Evolutionary conservation across 2,888 invertebrate genomes (phyloP), one percentile per base, ranked within the genome.

Genomic region (Orthonevra nobilis): DNA sequence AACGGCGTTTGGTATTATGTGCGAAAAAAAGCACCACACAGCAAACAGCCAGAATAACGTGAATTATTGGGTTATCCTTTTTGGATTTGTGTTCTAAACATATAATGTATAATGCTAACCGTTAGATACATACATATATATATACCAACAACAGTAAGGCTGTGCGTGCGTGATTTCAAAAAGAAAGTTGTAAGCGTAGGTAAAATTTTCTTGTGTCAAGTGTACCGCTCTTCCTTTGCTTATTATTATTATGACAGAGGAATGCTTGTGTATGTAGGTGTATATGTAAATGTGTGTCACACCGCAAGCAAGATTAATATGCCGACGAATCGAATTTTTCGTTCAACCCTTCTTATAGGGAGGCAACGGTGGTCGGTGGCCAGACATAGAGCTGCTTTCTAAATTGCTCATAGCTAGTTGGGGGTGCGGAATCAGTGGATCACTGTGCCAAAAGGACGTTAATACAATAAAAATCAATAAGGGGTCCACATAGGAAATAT

Each of bases 21-120:
- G 73, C 77, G 60, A 72, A 66, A 77, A 72, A 60, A 32, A 46
- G 36, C 5, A 32, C 32, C n/a, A 32, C n/a, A 10, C 10, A 32
- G 10, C n/a, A 23, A 68, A 70, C 48, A 52, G 40, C 12, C 19
- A 38, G 20, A 58, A 79, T 79, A 73, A 61, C 73, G 66, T 79
- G 66, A 79, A 50, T 79, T 79, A 79, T 79, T 79, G 34, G 73
- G 79, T 79, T 79, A 79, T 79, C 79, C 73, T 79, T 79, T 79
- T 79, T 56, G 61, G 60, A 73, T 79, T 68, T 73, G 73, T 68
- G 72, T 68, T 66, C 42, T 60, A 73, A 61, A 66, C 79, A 66
- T 68, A 66, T 66, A 70, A 50, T 30, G 50, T 50, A 63, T 50
- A 63, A 26, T 26, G 23, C 23, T 32, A 10, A 10, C n/a, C n/a